Conservation (phyloP, 1,140 invertebrate species). For the Hyposmocoma kahamanoa region DNA sequence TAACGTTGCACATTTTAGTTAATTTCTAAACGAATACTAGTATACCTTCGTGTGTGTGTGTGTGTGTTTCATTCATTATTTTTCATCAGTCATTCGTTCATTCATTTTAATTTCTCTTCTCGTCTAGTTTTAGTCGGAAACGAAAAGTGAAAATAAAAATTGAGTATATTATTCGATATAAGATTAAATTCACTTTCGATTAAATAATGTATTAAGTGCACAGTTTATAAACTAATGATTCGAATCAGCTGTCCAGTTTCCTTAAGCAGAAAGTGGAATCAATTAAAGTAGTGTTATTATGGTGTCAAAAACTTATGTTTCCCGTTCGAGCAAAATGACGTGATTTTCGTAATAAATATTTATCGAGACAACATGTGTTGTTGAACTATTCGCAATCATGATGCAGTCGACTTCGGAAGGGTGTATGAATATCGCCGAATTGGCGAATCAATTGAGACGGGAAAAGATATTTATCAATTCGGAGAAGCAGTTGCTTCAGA, state of each 20-base stretch:
- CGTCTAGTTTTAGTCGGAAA: slow-evolving; percentile 7
- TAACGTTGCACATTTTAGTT: no score
- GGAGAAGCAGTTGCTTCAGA: slow-evolving; percentile 63
- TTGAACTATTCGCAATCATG: slow-evolving; percentile 31
- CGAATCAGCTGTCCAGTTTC: not conserved
- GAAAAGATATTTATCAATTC: slow-evolving; percentile 71
- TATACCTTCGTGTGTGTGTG: no score
- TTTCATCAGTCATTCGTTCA: slow-evolving; percentile 23
- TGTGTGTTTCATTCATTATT: no score
- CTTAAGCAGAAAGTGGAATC: not conserved
- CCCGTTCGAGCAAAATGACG: slow-evolving; percentile 19
- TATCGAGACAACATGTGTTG: slow-evolving; percentile 32
- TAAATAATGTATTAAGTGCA: no score
- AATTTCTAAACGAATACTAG: no score
- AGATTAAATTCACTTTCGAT: no score
- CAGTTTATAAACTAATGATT: not conserved
- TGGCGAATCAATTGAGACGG: slow-evolving; percentile 60
- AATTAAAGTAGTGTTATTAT: slow-evolving; percentile 19
- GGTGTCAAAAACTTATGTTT: slow-evolving; percentile 26
- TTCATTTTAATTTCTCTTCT: slow-evolving; percentile 19
- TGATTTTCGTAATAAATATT: slow-evolving; percentile 21
- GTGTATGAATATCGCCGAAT: slow-evolving; percentile 64
- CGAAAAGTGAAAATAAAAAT: not conserved
- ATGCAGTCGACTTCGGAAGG: slow-evolving; percentile 68
- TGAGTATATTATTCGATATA: slow-evolving; percentile 13